Conservation (phyloP, 1,140 invertebrate species). For the Lerema accius region DNA sequence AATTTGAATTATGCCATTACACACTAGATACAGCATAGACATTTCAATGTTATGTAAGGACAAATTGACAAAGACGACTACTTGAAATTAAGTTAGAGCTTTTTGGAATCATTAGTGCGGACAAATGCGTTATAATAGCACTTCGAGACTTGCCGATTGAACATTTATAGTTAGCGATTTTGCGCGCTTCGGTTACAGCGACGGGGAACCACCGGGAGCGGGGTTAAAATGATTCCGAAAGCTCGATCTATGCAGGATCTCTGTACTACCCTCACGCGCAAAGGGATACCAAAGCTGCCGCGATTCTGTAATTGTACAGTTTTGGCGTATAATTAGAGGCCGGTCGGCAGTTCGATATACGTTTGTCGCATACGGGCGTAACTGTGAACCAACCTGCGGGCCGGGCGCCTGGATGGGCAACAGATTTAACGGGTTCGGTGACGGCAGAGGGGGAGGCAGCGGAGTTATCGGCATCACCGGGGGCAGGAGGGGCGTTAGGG, state of each 20-base stretch:
- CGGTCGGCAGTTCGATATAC: slow-evolving; percentile 7
- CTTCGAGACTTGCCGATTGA: background rate
- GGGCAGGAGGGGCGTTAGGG: slow-evolving; percentile 60
- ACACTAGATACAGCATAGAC: slow-evolving; percentile 5
- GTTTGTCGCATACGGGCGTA: slow-evolving; percentile 22
- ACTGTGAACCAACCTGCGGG: slow-evolving; percentile 54
- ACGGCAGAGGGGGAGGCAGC: slow-evolving; percentile 41
- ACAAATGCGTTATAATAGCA: background rate
- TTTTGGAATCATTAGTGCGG: slow-evolving; percentile 14
- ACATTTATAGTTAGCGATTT: background rate
- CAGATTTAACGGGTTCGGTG: slow-evolving; percentile 50
- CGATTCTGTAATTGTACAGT: background rate
- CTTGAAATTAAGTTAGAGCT: slow-evolving; percentile 3
- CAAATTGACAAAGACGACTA: slow-evolving; percentile 10
- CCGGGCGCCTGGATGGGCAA: slow-evolving; percentile 44
- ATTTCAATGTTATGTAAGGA: background rate
- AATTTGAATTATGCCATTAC: background rate
- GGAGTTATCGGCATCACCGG: slow-evolving; percentile 52
- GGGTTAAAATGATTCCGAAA: slow-evolving; percentile 36
- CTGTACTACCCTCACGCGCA: slow-evolving; percentile 19
- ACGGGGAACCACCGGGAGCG: background rate
- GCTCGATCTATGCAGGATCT: slow-evolving; percentile 27
- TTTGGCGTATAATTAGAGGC: background rate
- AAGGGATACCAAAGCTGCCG: slow-evolving; percentile 17
- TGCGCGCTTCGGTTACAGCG: background rate